Conservation (phyloP, 2,797 vertebrate genomes). For the Semotilus atromaculatus region DNA sequence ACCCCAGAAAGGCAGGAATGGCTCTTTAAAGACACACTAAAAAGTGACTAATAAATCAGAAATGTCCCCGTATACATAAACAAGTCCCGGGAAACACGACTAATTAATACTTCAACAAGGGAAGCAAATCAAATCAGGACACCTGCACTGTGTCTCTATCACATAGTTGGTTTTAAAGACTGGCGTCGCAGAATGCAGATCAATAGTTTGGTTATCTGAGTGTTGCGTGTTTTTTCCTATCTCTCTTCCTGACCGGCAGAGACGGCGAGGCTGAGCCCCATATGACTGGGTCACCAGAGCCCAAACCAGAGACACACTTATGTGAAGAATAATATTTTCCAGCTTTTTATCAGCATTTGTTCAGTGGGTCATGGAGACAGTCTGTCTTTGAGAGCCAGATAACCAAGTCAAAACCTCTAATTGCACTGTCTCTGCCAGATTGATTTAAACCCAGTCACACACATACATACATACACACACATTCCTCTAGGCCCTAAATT, state of each 20-base stretch:
- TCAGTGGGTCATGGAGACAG: constrained; percentile 69
- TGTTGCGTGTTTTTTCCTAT: constrained; percentile 51
- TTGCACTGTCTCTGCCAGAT: constrained; percentile 64
- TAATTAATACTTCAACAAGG: constrained; percentile 34
- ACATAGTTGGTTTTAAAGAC: constrained; percentile 38
- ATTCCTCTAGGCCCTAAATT: constrained; percentile 66
- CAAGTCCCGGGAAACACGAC: constrained; percentile 23
- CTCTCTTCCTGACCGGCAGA: constrained; percentile 57
- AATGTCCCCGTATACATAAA: constrained; percentile 28
- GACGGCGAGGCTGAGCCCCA: constrained; percentile 48
- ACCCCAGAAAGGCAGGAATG: constrained; percentile 15
- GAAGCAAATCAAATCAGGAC: constrained; percentile 32
- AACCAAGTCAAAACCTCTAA: constrained; percentile 67
- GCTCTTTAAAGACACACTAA: constrained; percentile 20
- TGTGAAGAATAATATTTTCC: constrained; percentile 66
- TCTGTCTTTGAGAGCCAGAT: constrained; percentile 70
- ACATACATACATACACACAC: constrained; percentile 39
- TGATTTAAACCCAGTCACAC: constrained; percentile 65
- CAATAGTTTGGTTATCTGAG: constrained; percentile 55
- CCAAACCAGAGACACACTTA: constrained; percentile 59
- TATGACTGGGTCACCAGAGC: constrained; percentile 53
- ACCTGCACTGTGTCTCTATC: constrained; percentile 43
- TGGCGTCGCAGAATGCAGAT: constrained; percentile 46
- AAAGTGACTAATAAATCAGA: constrained; percentile 30
- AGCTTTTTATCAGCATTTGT: constrained; percentile 74